Base-by-base conservation (phyloP, 2,888 invertebrate genomes). In the Lasiommata megera region DNA sequence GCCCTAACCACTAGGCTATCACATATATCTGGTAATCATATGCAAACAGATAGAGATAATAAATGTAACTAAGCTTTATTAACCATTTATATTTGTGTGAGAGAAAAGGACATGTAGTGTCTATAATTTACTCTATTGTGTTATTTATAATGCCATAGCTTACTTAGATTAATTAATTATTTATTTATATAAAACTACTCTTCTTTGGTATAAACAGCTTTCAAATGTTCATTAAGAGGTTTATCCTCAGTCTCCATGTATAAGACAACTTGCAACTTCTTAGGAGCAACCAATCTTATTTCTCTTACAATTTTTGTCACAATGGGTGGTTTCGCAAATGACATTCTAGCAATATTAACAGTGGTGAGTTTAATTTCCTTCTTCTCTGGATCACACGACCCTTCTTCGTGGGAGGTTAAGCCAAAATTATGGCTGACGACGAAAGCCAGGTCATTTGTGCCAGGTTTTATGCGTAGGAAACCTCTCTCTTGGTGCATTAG, bases 401-500 rank as follows among this genome's bases (percentile, higher is more conserved):
- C 94, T 78, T 93, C 93, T 73, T 94, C 94, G 0, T 93, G 68
- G 0, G 92, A 91, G 0, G 92, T 88, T 1, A 93, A 67, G 11
- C 94, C 94, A 68, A 93, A 93, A 76, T 93, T 94, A 66, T 94
- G 94, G 54, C 93, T 91, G 3, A 93, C 80, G 5, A 93, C 70
- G 11, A 94, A 88, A 0, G 92, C 85, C 0, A 94, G 68, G 34
- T 91, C 74, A 11, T 89, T 85, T 0, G 92, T 91, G 8, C 86
- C 91, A 0, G 93, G 92, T 41, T 92, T 90, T 44, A 93, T 87
- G 50, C 92, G 88, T 6, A 94, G 71, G 69, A 93, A 93, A 0
- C 94, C 94, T 37, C 90, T 75, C 71, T 94, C 94, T 52, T 92
- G 84, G 69, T 94, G 94, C 93, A 94, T 92, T 0, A 93, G 92